Evolutionary conservation across 2,797 vertebrate species (phyloP).

Genomic region (Platyrinchus mystaceus): DNA sequence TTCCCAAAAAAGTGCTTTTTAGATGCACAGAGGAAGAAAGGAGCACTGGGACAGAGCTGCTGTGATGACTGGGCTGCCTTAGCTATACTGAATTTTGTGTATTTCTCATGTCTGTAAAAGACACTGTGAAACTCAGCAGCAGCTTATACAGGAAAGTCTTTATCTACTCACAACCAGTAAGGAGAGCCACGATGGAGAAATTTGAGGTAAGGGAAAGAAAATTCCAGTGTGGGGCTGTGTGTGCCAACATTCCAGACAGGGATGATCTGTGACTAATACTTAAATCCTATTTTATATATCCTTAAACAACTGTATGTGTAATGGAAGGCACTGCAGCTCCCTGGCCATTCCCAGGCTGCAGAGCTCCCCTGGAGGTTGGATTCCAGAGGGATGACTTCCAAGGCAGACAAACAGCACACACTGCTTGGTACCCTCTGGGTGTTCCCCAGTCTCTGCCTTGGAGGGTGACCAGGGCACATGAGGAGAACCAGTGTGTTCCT

Average conservation of each 20-base stretch:
- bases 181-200: background rate
- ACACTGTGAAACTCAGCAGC: background rate
- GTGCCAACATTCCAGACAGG: background rate
- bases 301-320: background rate
- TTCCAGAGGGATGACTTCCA: background rate
- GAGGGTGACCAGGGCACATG: background rate
- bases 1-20: background rate
- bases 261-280: background rate
- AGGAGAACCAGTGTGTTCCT: background rate
- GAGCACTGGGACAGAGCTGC: background rate
- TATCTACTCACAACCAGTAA: background rate
- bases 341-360: background rate
- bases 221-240: background rate
- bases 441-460: background rate
- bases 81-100: background rate
- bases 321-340: background rate
- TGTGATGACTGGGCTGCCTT: background rate
- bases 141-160: conserved; percentile 17
- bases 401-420: rapidly evolving
- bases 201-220: background rate
- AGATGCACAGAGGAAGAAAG: background rate
- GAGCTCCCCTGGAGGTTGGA: background rate
- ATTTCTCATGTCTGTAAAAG: background rate
- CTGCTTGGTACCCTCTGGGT: background rate
- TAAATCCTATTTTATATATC: background rate